Base-by-base conservation (phyloP, 2,113 vertebrate genomes). In the Vidua macroura region DNA sequence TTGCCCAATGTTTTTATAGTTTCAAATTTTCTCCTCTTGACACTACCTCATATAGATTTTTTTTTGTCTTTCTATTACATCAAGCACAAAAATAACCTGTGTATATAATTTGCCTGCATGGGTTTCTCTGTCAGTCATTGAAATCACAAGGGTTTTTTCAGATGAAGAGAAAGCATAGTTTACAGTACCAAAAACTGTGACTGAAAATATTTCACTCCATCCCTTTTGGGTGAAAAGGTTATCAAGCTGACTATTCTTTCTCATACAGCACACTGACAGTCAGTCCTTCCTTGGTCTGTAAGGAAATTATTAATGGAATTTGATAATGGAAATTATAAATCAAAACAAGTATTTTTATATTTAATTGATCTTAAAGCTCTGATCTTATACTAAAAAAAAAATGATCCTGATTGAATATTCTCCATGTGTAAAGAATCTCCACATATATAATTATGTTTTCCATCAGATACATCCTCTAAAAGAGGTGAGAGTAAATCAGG, bases 1-100 rank as follows among this genome's bases (percentile, higher is more conserved):
- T 77, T 81, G 3, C 64, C 30, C 13, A 70, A 33, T 81, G 28
- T 83, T 95, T 93, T 77, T 70, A 35, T 48, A 93, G 56, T 53
- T 81, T 93, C 68, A 72, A 35, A 59, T 90, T 92, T 94, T 88
- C 39, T 93, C 21, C 58, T 86, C 73, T 35, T 80, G 64, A 86
- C 11, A 63, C 43, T 69, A 43, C 33, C 33, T 79, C 48, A 9
- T 76, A 24, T 41, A 76, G 30, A 27, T 13, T 30, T 48, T 46
- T 46, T 92, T 86, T 83, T 84, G 10, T 62, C 43, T 86, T 84
- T 86, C 48, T 74, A 5, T 63, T 89, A 35, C 15, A 39, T 72
- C 62, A 75, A 77, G 48, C 35, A 70, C 28, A 86, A 78, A 87
- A 69, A 55, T 74, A 68, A 44, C 35, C 33, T 82, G 3, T 70